Evolutionary conservation across 2,797 vertebrate genomes (phyloP), one percentile per base, ranked within the genome.

Genomic region (Huso huso): DNA sequence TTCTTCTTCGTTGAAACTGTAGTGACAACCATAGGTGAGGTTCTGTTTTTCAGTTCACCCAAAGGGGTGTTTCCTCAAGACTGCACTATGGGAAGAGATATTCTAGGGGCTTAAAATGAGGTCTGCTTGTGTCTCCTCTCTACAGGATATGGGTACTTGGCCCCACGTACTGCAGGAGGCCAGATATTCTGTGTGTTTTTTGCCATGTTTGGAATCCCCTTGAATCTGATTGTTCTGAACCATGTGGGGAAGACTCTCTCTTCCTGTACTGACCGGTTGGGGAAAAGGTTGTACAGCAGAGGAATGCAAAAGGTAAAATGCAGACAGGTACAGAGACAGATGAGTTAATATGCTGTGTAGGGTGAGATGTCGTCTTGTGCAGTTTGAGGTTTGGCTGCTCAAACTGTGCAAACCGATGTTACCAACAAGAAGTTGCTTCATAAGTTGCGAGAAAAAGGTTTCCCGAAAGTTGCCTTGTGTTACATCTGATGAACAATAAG

Each of bases 141-240:
- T 37, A 53, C 60, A 86, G 79, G 84, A 8, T 88, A 83, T 23
- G 83, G 86, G 50, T 77, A 79, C 0, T 50, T 80, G 12, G 72
- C 61, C 57, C 80, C 84, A 60, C 81, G 74, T 77, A 85, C 79
- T 48, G 73, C 74, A 23, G 74, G 77, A n/a, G 84, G 83, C 0
- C 85, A 89, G 74, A 75, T 84, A 50, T 82, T 88, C 57, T 83
- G 82, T 70, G 75, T 88, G 6, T 74, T 84, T 68, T 84, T 79
- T 66, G 81, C 81, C 65, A 75, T 83, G 4, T 74, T 84, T 72
- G 82, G 83, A 70, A 87, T 88, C 23, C 82, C 83, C 48, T 63
- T 85, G 68, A 83, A 81, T 65, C 75, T 87, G 48, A 79, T 83
- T 52, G 78, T 88, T 70, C 72, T 86, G 37, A 74, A 82, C 51